Evolutionary conservation across 2,113 vertebrate species (phyloP), one percentile per base, ranked within the genome.

Genomic region (Neopipo cinnamomea): DNA sequence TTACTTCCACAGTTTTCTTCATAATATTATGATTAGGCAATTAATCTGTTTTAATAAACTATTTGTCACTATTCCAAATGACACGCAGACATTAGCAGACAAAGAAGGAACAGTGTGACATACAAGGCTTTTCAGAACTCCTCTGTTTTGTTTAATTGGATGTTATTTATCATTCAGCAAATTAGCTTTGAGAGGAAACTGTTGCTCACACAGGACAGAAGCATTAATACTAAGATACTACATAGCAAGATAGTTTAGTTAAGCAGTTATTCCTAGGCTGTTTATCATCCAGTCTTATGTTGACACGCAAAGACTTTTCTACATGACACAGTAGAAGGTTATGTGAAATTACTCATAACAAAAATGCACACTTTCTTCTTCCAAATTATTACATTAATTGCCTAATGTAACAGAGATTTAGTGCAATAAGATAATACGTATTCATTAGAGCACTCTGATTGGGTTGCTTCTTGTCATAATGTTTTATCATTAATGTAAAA

Each of bases 301-400:
- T 81, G 46, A 75, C 16, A 27, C 62, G 49, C 58, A 65, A 95
- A 90, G 92, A 95, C 68, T 85, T 65, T 41, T 88, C 78, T 88
- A 74, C 75, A 68, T n/a, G 31, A 94, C 1, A 8, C 72, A 33
- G 27, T 42, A 49, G 46, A 66, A 92, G 31, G 27, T 17, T 91
- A 24, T 37, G 11, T 93, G 81, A 93, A 70, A 88, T 20, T 79
- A 37, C 74, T 96, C 39, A 79, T 80, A 53, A 68, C 18, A 52
- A 96, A 68, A 91, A 94, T 62, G 74, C 85, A 73, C 90, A 88
- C 24, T 85, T 96, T 91, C 46, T 91, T 93, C 87, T 96, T 95
- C 95, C 65, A 96, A 95, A 95, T 92, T 68, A 84, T 94, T 95
- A 75, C 74, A 96, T 97, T 95, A 96, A 95, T 96, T 91, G 82